Base-by-base conservation (phyloP, 2,888 invertebrate species). In the Chymomyza caudatula region DNA sequence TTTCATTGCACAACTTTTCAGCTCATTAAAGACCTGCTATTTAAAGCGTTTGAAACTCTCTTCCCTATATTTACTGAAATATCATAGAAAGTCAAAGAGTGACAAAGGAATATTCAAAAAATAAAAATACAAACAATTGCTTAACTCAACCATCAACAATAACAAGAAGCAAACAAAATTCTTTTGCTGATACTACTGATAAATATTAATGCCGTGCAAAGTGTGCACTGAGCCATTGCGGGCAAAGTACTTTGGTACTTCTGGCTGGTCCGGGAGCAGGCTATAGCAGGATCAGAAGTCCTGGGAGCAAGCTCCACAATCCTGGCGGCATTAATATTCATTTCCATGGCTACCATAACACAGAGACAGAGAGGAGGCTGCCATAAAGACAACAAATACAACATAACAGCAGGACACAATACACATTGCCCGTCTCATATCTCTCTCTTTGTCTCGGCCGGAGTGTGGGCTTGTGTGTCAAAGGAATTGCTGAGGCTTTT, bases 221-320 rank as follows among this genome's bases (percentile, higher is more conserved):
- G 85, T 83, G 87, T 71, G 73, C 85, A 80, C 86, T 81, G 80
- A 80, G 80, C 85, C 86, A 76, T 76, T 80, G 87, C 77, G 85
- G 81, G 72, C 79, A 57, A 79, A 86, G 85, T 84, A 85, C 81
- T 86, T 80, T 86, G 69, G 19, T 58, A 22, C 52, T 11, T 23
- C 43, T n/a, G n/a, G 52, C 20, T 20, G 51, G 2, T 8, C 44
- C n/a, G 4, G 47, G 5, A 56, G 3, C 43, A 8, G 8, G n/a
- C 58, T 23, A 15, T 11, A 47, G 47, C 19, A 44, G 19, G 25
- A 11, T n/a, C 43, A 58, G 17, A n/a, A n/a, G n/a, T n/a, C 13
- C 2, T 11, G 13, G 43, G 42, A 56, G 67, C 47, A 60, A 58
- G 43, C 75, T 64, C 60, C 68, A 72, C 76, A 71, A 76, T 79